Base-by-base conservation (phyloP, 2,888 invertebrate species). In the Tigriopus californicus region DNA sequence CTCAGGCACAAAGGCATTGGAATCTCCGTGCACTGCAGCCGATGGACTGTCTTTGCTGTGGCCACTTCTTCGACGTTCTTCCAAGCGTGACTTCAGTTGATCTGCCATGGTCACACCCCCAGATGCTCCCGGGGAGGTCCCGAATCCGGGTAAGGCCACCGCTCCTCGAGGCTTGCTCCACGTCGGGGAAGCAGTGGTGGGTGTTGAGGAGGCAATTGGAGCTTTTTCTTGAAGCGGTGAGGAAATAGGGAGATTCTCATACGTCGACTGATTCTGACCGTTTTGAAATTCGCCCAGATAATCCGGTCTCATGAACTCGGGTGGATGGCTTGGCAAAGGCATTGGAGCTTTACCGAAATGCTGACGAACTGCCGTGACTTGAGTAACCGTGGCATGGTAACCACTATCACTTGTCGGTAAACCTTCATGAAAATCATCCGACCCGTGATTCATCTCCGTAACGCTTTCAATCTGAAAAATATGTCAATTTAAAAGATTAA, bases 1-100 rank as follows among this genome's bases (percentile, higher is more conserved):
- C 74, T 85, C 83, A 67, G 83, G 82, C 68, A 80, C 81, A 72
- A 77, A 80, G 72, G 80, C 80, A 65, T 81, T 75, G 60, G 76
- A 77, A 20, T 42, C 18, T 4, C 5, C 15, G 15, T 15, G 40
- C 40, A 15, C 11, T 5, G 20, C 5, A 5, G 13, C 5, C 22
- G 15, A 22, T 2, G 49, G 49, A n/a, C 10, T n/a, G 15, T 44
- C 46, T 22, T 49, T 22, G 5, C 20, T 22, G 13, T 49, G 5
- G 3, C 22, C 15, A 20, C 25, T 46, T n/a, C 46, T 56, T 46
- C 56, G n/a, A 24, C 56, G 18, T 46, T 56, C 56, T 46, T 56
- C 56, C 13, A 56, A 33, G 20, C 42, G 18, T 10, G 42, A 46
- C 24, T 33, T 56, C 18, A 56, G 33, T 46, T 56, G 56, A 44